A percentile compares a stretch with the other conserved stretches of the same genome.
Evolutionary conservation across 2,797 vertebrate genomes (phyloP).

Genomic region (Calcarius lapponicus): DNA sequence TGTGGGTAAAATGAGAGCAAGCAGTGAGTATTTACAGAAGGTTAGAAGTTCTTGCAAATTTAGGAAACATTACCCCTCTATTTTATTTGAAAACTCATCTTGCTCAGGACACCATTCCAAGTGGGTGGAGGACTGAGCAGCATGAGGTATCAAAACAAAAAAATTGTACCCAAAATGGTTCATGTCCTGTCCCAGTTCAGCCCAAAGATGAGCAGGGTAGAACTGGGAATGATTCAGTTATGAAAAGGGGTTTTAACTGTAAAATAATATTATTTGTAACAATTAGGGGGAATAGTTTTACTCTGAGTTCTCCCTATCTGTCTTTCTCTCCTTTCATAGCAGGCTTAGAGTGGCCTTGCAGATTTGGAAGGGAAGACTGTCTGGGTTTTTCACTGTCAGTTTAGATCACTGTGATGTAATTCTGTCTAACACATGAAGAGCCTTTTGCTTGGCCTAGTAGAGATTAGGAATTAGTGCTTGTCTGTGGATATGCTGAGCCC

Average conservation of each 20-base stretch:
- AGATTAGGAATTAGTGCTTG: conserved; percentile 66
- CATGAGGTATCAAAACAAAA: neutral
- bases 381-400: conserved; percentile 57
- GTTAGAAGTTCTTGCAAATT: neutral
- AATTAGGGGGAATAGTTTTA: conserved; percentile 1
- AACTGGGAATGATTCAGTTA: neutral
- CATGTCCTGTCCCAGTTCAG: neutral
- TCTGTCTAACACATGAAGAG: conserved; percentile 52
- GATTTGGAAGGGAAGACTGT: conserved; percentile 50
- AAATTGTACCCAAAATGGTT: neutral
- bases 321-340: conserved; percentile 12
- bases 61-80: neutral
- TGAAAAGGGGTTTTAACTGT: neutral
- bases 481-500: conserved; percentile 44
- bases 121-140: neutral
- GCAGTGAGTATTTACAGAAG: neutral
- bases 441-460: conserved; percentile 57
- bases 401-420: conserved; percentile 56
- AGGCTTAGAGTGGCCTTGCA: conserved; percentile 34
- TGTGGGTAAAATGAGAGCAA: neutral
- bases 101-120: neutral
- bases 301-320: neutral
- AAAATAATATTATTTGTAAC: conserved; percentile 39
- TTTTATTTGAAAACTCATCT: neutral
- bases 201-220: neutral